Percentiles rank a stretch among this genome's conserved stretches.
These are phyloP conservation scores for Cryptops parisi DNA, from an alignment of 2,888 invertebrate genomes.

Conservation along the genomic window DNA sequence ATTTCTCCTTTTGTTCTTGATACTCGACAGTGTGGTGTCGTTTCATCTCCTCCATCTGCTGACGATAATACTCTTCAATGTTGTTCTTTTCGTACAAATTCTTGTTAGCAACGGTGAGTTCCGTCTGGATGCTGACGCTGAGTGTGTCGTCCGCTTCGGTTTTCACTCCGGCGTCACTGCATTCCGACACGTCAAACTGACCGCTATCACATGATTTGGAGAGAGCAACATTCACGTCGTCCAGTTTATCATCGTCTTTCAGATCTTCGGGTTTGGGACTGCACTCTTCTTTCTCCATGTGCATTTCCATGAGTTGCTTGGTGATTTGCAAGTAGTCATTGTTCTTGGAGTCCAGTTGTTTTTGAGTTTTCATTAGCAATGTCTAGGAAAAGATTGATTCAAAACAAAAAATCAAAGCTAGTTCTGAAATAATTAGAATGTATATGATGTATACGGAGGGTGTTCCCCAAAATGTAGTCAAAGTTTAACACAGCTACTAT, in stretches of 20 bases:
- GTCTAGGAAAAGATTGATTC: conserved; percentile 23
- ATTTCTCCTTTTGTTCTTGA: conserved; percentile 58
- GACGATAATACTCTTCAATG: conserved; percentile 55
- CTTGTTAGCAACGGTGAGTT: neutral
- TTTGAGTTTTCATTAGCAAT: conserved; percentile 54
- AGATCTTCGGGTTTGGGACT: conserved; percentile 32
- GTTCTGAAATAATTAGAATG: too few species aligned
- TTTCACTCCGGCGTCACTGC: conserved; percentile 1
- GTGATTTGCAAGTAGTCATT: conserved; percentile 62
- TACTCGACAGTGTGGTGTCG: conserved; percentile 38
- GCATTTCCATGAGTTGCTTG: conserved; percentile 62
- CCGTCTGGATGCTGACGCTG: conserved; percentile 32
- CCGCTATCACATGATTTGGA: conserved; percentile 21
- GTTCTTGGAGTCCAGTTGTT: conserved; percentile 64
- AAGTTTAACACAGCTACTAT: too few species aligned
- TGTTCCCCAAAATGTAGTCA: too few species aligned
- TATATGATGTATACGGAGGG: too few species aligned
- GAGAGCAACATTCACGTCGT: conserved; percentile 47
- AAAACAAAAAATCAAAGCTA: too few species aligned
- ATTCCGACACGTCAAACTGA: conserved; percentile 20
- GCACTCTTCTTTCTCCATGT: conserved; percentile 28
- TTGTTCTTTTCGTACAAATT: conserved; percentile 25
- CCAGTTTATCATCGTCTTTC: conserved; percentile 57
- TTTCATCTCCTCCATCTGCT: conserved; percentile 25
- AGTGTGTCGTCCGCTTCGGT: conserved; percentile 35